These are phyloP conservation scores for Metellina segmentata DNA, from an alignment of 2,888 invertebrate species.

Conservation along the genomic window DNA sequence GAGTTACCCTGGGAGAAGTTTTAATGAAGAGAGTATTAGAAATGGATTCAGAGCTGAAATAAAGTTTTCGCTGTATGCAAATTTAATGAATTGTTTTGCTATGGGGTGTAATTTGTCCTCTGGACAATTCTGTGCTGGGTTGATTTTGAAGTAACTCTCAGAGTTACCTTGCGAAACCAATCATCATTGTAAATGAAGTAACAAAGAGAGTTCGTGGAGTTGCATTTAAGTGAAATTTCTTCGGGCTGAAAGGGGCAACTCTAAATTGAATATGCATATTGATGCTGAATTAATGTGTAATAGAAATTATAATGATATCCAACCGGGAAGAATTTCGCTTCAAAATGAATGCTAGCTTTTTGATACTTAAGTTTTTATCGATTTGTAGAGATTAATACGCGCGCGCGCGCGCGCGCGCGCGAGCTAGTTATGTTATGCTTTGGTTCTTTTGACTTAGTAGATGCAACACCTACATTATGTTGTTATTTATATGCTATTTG, in stretches of 20 bases:
- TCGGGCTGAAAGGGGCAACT: background rate
- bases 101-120: background rate
- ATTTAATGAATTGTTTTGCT: constrained; percentile 15
- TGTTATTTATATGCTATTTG: too few species aligned
- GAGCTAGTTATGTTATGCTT: too few species aligned
- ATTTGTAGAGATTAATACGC: too few species aligned
- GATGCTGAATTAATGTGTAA: background rate
- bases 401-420: too few species aligned
- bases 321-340: too few species aligned
- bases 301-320: background rate
- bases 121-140: background rate
- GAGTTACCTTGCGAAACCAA: background rate
- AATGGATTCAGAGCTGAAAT: constrained; percentile 19
- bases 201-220: background rate
- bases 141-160: background rate
- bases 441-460: too few species aligned
- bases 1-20: constrained; percentile 8
- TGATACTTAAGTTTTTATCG: too few species aligned
- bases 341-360: too few species aligned
- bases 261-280: background rate
- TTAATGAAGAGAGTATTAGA: constrained; percentile 4
- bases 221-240: background rate
- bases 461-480: too few species aligned
- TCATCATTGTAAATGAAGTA: background rate
- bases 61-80: background rate